Conservation (phyloP, 2,888 invertebrate genomes). For the Phasia obesa region DNA sequence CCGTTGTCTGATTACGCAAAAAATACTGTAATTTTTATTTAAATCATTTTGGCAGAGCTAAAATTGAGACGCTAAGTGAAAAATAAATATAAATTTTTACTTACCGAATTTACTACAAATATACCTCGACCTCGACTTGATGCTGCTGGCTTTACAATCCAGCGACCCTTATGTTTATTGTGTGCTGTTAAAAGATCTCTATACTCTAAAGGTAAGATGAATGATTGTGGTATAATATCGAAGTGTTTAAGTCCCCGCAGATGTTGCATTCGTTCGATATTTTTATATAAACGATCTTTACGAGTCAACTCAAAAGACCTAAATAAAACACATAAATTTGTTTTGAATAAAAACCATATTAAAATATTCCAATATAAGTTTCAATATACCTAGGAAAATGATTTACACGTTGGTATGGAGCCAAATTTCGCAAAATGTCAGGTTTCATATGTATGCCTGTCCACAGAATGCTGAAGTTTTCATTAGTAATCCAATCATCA, state of each 20-base stretch:
- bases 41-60: too few species aligned
- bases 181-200: slow-evolving; percentile 86
- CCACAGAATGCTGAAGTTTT: slow-evolving; percentile 94
- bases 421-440: slow-evolving; percentile 90
- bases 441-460: slow-evolving; percentile 96
- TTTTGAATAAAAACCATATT: neutral
- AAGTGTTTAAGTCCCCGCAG: slow-evolving; percentile 93
- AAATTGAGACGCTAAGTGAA: too few species aligned
- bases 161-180: slow-evolving; percentile 89
- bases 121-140: slow-evolving; percentile 96
- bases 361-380: neutral
- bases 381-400: slow-evolving; percentile 93
- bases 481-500: slow-evolving; percentile 85
- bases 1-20: too few species aligned
- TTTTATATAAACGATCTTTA: slow-evolving; percentile 96
- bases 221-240: slow-evolving; percentile 97
- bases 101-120: slow-evolving; percentile 91
- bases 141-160: slow-evolving; percentile 98
- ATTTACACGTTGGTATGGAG: slow-evolving; percentile 96
- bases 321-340: slow-evolving; percentile 62
- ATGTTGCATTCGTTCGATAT: slow-evolving; percentile 94
- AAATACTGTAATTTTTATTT: too few species aligned
- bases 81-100: too few species aligned
- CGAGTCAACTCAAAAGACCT: slow-evolving; percentile 97
- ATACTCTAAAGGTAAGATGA: slow-evolving; percentile 95